Percentiles rank a stretch among this genome's conserved stretches.
Evolutionary conservation across 2,888 invertebrate species (phyloP).

Genomic region (Tetrapedia diversipes): DNA sequence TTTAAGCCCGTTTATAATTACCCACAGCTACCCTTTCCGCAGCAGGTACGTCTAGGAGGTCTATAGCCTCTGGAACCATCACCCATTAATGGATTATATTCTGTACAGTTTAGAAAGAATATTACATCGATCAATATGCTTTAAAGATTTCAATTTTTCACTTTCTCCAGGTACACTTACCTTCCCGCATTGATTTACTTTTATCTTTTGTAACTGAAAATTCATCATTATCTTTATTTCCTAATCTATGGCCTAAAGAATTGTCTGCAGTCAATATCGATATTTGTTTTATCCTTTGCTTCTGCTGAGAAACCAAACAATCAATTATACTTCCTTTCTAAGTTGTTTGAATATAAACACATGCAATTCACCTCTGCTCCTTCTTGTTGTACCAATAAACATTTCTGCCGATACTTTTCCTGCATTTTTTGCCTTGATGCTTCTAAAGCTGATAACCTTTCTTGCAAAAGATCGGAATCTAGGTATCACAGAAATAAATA

Average conservation of each 20-base stretch:
- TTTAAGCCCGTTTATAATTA: constrained; percentile 55
- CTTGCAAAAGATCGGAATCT: constrained; percentile 83
- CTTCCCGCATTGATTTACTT: constrained; percentile 42
- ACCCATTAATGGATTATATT: constrained; percentile 81
- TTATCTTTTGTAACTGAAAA: background rate
- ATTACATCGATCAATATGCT: constrained; percentile 46
- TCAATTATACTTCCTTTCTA: background rate
- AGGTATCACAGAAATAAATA: background rate
- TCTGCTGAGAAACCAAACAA: constrained; percentile 72
- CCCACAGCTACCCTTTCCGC: constrained; percentile 80
- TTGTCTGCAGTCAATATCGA: constrained; percentile 59
- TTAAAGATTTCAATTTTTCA: background rate
- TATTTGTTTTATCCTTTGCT: constrained; percentile 78
- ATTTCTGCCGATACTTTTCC: constrained; percentile 78
- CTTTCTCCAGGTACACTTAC: constrained; percentile 22
- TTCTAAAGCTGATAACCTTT: constrained; percentile 80
- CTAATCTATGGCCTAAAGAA: constrained; percentile 73
- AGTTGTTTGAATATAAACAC: background rate
- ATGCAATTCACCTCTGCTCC: constrained; percentile 3
- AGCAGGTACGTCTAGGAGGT: constrained; percentile 79
- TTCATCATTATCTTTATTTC: constrained; percentile 38
- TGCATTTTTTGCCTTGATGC: constrained; percentile 81
- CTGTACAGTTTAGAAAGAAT: constrained; percentile 61
- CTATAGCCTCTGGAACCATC: constrained; percentile 74
- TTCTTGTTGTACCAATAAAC: background rate